Base-by-base conservation (phyloP, 2,113 vertebrate species). In the Otocyon megalotis region DNA sequence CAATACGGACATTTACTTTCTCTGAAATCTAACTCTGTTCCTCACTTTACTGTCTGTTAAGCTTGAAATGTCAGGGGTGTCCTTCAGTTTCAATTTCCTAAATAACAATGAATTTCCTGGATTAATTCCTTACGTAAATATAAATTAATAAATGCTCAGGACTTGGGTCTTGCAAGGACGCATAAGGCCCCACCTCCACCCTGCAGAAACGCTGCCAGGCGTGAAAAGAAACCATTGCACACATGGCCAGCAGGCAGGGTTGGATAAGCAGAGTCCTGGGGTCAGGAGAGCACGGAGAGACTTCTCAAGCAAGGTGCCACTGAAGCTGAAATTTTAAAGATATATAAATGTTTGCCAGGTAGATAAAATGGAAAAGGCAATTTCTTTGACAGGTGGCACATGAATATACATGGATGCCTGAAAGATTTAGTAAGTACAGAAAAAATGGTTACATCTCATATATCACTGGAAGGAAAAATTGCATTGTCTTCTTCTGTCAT, bases 11-110 rank as follows among this genome's bases (percentile, higher is more conserved):
- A 54, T 85, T 93, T 13, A 43, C 9, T 77, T 83, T 94, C 50
- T 86, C 56, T 60, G 60, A 93, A 85, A 58, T 53, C 12, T 67
- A 82, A 30, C 22, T 83, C n/a, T 65, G 3, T 87, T 87, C 22
- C 37, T 71, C n/a, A 7, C 71, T 48, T 91, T 48, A 77, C 19
- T 43, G 11, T 93, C 17, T 88, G 43, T 22, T 54, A 58, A 83
- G 13, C 12, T 4, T 87, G 30, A 69, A 86, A n/a, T 63, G 30
- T 85, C 37, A 93, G 62, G 65, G 35, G 1, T 79, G 88, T 90
- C 22, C 26, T 72, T 82, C 89, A 12, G 15, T 80, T 96, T 95
- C 84, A 60, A 54, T 81, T 90, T 91, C 19, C 43, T 93, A 90
- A 84, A 54, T 72, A 87, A 67, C 7, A 90, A 32, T 69, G 16